These are phyloP conservation scores for Alfaro cultratus DNA, from an alignment of 2,797 vertebrate genomes.

Conservation along the genomic window DNA sequence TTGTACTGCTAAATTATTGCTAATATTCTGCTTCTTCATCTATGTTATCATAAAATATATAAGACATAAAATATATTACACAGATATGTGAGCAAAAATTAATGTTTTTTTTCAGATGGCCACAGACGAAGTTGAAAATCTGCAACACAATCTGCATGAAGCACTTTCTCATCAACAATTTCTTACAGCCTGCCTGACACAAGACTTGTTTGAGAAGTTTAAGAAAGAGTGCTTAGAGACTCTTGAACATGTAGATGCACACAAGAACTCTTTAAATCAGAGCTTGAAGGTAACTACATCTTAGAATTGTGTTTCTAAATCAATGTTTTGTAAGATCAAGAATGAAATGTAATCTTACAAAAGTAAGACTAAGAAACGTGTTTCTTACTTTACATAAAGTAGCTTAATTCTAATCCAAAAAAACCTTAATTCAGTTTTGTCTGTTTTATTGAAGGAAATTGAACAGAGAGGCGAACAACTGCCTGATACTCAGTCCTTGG, in stretches of 20 bases:
- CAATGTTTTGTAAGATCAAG: neutral
- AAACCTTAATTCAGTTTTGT: neutral
- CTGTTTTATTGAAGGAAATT: constrained; percentile 60
- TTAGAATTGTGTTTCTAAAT: neutral
- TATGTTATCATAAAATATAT: neutral
- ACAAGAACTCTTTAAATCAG: constrained; percentile 50
- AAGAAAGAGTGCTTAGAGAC: constrained; percentile 59
- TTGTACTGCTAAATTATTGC: neutral
- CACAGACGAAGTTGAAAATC: constrained; percentile 67
- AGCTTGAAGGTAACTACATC: constrained; percentile 66
- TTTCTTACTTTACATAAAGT: neutral
- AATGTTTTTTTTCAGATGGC: constrained; percentile 50
- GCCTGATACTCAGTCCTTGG: constrained; percentile 16
- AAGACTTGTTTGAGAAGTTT: constrained; percentile 66
- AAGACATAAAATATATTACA: neutral
- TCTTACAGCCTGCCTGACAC: constrained; percentile 70
- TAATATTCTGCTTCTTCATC: neutral
- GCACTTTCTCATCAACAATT: constrained; percentile 73
- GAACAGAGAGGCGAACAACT: constrained; percentile 51
- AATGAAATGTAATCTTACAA: neutral
- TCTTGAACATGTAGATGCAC: constrained; percentile 54
- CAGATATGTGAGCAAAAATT: neutral
- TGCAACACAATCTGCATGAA: constrained; percentile 65
- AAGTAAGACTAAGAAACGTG: neutral
- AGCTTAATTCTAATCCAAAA: neutral